Evolutionary conservation across 1,140 invertebrate species (phyloP).

Genomic region (Drosophila watanabei): DNA sequence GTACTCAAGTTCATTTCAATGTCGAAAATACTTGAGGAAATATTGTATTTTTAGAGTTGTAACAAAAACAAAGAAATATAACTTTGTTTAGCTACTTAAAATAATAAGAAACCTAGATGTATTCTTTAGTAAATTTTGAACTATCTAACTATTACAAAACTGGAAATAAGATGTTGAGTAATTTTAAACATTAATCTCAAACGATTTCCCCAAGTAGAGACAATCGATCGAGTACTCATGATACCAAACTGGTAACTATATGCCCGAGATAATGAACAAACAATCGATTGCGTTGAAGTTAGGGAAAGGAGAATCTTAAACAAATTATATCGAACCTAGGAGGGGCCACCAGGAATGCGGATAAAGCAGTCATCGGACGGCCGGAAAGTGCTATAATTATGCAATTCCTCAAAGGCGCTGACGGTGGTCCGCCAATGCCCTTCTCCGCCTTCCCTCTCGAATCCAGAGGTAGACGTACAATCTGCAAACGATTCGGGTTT

Average conservation of each 20-base stretch:
- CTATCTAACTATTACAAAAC: not conserved
- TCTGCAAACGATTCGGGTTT: slow-evolving; percentile 67
- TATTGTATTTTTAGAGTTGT: not conserved
- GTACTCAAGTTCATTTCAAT: not conserved
- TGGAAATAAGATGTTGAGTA: not conserved
- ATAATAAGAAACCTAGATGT: not conserved
- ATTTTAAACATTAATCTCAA: not conserved
- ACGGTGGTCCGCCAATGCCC: slow-evolving; percentile 63
- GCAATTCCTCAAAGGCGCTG: slow-evolving; percentile 84
- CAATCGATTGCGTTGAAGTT: slow-evolving; percentile 39
- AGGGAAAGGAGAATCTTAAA: slow-evolving; percentile 47
- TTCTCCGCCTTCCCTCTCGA: not conserved
- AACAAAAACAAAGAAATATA: not conserved
- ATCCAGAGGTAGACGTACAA: slow-evolving; percentile 50
- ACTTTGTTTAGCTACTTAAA: not conserved
- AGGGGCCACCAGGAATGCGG: slow-evolving; percentile 55
- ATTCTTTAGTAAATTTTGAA: not conserved
- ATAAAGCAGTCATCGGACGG: slow-evolving; percentile 38
- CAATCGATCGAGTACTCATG: not conserved
- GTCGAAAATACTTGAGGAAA: not conserved
- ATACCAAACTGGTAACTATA: slow-evolving; percentile 1
- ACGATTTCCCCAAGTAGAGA: not conserved
- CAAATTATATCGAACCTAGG: slow-evolving; percentile 64
- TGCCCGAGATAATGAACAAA: slow-evolving; percentile 43
- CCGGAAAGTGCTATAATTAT: slow-evolving; percentile 82